Conservation (phyloP, 2,797 vertebrate genomes). For the Acanthurus tractus region DNA sequence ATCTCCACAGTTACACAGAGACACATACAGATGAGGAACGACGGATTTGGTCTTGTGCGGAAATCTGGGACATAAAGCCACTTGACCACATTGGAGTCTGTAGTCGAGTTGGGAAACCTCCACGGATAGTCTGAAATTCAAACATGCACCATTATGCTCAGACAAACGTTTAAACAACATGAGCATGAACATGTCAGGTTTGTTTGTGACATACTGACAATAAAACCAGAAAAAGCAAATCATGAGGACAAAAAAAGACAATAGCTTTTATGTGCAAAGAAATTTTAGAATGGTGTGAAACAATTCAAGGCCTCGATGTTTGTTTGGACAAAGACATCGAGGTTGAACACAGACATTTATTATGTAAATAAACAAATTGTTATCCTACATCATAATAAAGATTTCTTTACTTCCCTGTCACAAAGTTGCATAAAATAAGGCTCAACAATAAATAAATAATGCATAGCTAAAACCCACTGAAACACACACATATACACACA, state of each 20-base stretch:
- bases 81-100: slow-evolving; percentile 94
- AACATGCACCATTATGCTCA: slow-evolving; percentile 16
- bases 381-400: neutral
- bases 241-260: neutral
- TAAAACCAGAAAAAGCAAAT: neutral
- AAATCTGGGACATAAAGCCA: slow-evolving; percentile 98
- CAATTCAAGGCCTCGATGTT: neutral
- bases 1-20: neutral
- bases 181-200: slow-evolving; percentile 2
- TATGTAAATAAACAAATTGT: neutral
- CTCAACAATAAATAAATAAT: too few relatives aligned
- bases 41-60: slow-evolving; percentile 88
- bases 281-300: neutral
- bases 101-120: slow-evolving; percentile 88
- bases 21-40: slow-evolving; percentile 95
- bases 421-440: too few relatives aligned
- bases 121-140: slow-evolving; percentile 93
- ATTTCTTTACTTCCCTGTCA: too few relatives aligned
- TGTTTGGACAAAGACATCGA: neutral
- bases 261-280: neutral
- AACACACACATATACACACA: too few relatives aligned
- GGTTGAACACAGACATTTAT: neutral
- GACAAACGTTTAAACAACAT: neutral
- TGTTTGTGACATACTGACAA: slow-evolving; percentile 4
- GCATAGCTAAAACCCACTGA: too few relatives aligned